These are phyloP conservation scores for Drosophila orena DNA, from an alignment of 1,140 invertebrate species.

Conservation along the genomic window DNA sequence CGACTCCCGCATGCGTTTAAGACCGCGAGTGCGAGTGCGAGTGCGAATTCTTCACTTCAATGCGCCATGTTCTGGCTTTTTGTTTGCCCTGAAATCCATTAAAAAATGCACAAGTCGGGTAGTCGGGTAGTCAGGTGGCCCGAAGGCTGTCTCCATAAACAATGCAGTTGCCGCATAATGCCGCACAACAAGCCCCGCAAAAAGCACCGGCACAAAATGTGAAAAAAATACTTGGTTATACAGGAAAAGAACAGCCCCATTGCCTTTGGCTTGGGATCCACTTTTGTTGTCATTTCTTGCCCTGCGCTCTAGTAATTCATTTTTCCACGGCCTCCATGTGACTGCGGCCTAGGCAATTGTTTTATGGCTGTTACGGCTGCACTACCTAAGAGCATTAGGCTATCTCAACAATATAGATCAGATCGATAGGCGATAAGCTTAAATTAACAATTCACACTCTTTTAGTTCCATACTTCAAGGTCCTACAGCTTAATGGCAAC, in stretches of 20 bases:
- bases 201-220: slow-evolving; percentile 20
- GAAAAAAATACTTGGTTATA: slow-evolving; percentile 6
- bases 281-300: slow-evolving; percentile 59
- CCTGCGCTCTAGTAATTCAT: slow-evolving; percentile 48
- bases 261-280: slow-evolving; percentile 44
- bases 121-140: slow-evolving; percentile 62
- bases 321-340: slow-evolving; percentile 26
- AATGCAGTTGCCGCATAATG: slow-evolving; percentile 75
- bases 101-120: slow-evolving; percentile 80
- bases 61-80: slow-evolving; percentile 60
- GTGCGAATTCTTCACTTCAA: slow-evolving; percentile 85
- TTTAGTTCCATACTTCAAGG: too few relatives aligned
- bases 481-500: too few relatives aligned
- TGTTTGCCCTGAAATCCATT: slow-evolving; percentile 68
- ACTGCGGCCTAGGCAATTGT: slow-evolving; percentile 36
- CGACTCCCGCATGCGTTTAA: slow-evolving; percentile 57
- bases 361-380: slow-evolving; percentile 33
- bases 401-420: too few relatives aligned
- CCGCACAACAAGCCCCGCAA: slow-evolving; percentile 51
- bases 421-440: too few relatives aligned
- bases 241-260: slow-evolving; percentile 31
- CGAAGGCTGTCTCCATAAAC: slow-evolving; percentile 60
- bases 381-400: slow-evolving; percentile 3
- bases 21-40: slow-evolving; percentile 82
- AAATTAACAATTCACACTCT: too few relatives aligned